phyloP scores from a whole-genome alignment of 2,888 invertebrate species.

The Pharmacophagus antenor region DNA sequence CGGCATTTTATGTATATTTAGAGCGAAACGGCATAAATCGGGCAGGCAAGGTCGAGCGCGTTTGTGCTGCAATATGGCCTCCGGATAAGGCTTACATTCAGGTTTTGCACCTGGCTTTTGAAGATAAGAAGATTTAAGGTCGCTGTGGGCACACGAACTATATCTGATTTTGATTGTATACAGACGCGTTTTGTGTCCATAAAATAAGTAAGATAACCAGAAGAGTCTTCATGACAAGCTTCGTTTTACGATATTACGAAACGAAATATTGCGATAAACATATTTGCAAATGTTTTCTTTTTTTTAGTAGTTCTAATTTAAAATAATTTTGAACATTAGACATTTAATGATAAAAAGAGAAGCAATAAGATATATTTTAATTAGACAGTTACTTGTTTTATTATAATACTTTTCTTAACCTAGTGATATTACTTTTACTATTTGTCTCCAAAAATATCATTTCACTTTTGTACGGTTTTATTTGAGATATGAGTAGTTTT shows the following conservation, averaged over 20 bases:
- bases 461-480: too few species aligned
- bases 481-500: too few species aligned
- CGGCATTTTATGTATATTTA: conserved; percentile 20
- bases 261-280: background rate
- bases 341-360: background rate
- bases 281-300: background rate
- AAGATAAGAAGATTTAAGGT: conserved; percentile 61
- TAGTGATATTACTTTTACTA: too few species aligned
- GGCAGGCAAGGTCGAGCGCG: conserved; percentile 62
- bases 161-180: conserved; percentile 40
- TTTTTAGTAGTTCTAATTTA: background rate
- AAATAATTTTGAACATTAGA: background rate
- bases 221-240: background rate
- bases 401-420: background rate
- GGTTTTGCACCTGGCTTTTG: conserved; percentile 64
- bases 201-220: background rate
- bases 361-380: background rate
- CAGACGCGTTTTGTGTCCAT: conserved; percentile 1
- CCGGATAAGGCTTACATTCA: conserved; percentile 52
- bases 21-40: conserved; percentile 38
- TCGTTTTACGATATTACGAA: background rate
- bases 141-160: conserved; percentile 43
- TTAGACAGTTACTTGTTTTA: background rate
- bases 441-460: too few species aligned
- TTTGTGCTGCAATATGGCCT: conserved; percentile 55